A percentile compares a stretch with the other conserved stretches of the same genome.
Evolutionary conservation across 2,888 invertebrate species (phyloP).

Genomic region (Drosophila setosimentum): DNA sequence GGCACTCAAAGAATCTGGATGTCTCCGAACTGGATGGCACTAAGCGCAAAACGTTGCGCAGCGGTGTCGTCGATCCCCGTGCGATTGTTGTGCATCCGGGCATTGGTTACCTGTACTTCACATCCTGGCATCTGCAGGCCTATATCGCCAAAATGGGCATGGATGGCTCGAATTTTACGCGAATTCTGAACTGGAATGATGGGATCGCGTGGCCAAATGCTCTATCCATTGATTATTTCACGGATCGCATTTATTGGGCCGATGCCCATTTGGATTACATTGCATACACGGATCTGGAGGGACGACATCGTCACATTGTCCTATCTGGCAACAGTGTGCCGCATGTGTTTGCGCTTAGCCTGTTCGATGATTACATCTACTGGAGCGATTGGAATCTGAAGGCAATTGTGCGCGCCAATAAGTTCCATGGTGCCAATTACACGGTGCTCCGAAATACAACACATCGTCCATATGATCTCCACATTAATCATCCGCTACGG

Average conservation of each 20-base stretch:
- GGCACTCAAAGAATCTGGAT: constrained; percentile 97
- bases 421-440: constrained; percentile 93
- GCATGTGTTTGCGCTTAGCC: constrained; percentile 96
- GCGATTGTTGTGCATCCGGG: constrained; percentile 98
- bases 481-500: constrained; percentile 94
- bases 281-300: constrained; percentile 97
- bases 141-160: constrained; percentile 98
- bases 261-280: constrained; percentile 99
- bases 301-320: constrained; percentile 93
- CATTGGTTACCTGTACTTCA: constrained; percentile 96
- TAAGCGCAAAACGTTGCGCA: constrained; percentile 94
- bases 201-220: constrained; percentile 99
- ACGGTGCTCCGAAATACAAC: constrained; percentile 94
- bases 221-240: constrained; percentile 97
- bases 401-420: constrained; percentile 95
- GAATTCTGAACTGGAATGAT: constrained; percentile 95
- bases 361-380: constrained; percentile 97
- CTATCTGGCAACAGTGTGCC: constrained; percentile 93
- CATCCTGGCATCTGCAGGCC: constrained; percentile 98
- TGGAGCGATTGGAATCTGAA: constrained; percentile 99
- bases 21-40: constrained; percentile 97
- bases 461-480: constrained; percentile 97
- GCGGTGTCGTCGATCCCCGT: constrained; percentile 96
- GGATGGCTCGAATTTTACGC: constrained; percentile 96
- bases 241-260: constrained; percentile 98